Evolutionary conservation across 2,888 invertebrate species (phyloP), one percentile per base, ranked within the genome.

Genomic region (Luffia ferchaultella): DNA sequence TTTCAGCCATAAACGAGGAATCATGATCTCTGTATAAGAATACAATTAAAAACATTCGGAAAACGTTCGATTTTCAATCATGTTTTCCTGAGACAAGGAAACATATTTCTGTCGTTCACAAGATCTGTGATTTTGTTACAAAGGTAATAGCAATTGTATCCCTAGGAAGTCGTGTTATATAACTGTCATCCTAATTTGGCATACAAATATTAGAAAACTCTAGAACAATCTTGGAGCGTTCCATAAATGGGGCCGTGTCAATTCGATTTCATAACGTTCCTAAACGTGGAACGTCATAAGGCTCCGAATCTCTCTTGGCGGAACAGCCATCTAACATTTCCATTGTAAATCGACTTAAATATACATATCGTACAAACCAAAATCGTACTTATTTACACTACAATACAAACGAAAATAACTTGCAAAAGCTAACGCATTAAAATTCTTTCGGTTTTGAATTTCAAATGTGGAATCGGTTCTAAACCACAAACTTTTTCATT

Each of bases 241-340:
- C 57, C 60, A 59, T 62, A 63, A 63, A 66, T 68, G 70, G 71
- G 68, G 69, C 68, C 70, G 66, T 72, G 76, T 73, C 69, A 74
- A 69, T 68, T 62, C 63, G 70, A 73, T 82, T 80, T 80, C 79
- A 78, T 80, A 80, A 82, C 64, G 59, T 60, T 53, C 62, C 63
- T 63, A 66, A 72, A 71, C 68, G 67, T 67, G 70, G 64, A 71
- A 68, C 75, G 76, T 76, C 76, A 73, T 73, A 79, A 79, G 76
- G 71, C 71, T 76, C 73, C 65, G 69, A 76, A 82, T 79, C 80
- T 82, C 78, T 75, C 73, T 70, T 68, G 63, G 67, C 69, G 65
- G 67, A 67, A 72, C 71, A 62, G 61, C 65, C 57, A 58, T 52
- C 55, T 45, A 44, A 16, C 46, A 18, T 53, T 49, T 46, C 19